Conservation (phyloP, 2,113 vertebrate genomes). For the Diadophis punctatus region DNA sequence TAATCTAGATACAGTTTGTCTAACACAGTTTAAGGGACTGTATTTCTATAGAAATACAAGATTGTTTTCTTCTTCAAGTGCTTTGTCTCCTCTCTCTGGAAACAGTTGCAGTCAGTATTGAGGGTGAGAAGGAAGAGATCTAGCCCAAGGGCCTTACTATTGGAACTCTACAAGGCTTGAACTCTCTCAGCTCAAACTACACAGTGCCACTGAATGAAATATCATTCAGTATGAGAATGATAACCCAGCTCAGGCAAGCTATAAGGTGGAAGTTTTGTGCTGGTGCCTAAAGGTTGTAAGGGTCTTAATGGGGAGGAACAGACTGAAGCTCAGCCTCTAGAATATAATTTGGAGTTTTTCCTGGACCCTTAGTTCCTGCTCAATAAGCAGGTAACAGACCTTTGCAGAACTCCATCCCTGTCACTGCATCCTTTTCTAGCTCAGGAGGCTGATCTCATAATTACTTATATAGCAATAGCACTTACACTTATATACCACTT, state of each 20-base stretch:
- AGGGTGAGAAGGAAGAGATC: not conserved
- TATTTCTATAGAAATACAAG: not conserved
- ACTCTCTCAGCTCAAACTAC: not conserved
- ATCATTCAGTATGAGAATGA: not conserved
- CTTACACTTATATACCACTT: too few relatives aligned
- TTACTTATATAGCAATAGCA: not conserved
- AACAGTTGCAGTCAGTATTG: not conserved
- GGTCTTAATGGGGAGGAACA: not conserved
- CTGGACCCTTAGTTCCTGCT: not conserved
- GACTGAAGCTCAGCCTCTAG: not conserved
- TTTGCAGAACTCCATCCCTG: not conserved
- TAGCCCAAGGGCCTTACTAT: not conserved
- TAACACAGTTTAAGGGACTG: not conserved
- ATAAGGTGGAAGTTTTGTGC: not conserved
- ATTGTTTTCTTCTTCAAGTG: not conserved
- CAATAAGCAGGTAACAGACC: not conserved
- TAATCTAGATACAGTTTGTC: not conserved
- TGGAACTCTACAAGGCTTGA: not conserved
- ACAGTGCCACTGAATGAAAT: not conserved
- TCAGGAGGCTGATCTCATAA: not conserved
- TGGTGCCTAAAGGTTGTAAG: not conserved
- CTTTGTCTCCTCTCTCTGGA: not conserved
- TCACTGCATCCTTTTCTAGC: not conserved
- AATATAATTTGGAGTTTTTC: not conserved
- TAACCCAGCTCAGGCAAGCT: not conserved